Base-by-base conservation (phyloP, 2,888 invertebrate species). In the Alentia gelatinosa region DNA sequence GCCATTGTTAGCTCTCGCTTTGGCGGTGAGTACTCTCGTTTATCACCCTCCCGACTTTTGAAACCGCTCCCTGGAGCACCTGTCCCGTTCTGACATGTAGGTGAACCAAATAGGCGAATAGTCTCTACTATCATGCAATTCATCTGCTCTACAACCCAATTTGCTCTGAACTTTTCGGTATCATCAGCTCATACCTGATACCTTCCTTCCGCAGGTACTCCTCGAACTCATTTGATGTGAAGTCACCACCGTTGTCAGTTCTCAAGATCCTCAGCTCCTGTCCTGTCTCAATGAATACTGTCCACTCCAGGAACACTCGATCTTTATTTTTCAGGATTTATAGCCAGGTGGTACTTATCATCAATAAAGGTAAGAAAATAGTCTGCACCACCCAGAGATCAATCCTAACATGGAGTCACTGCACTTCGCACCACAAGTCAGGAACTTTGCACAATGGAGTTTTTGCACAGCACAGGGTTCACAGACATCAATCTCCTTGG, bases 101-200 rank as follows among this genome's bases (percentile, higher is more conserved):
- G n/a, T n/a, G n/a, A n/a, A n/a, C n/a, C n/a, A n/a, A n/a, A n/a
- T n/a, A n/a, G n/a, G n/a, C 94, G 92, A 0, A 94, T 94, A 91
- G 92, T 93, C 39, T 95, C 94, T 40, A 95, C 91, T 0, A 96
- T 91, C 1, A 94, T 95, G 0, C 94, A 90, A 39, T 95, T 95
- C 39, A 94, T 93, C 0, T 95, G 63, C 84, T 95, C 95, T 0
- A 95, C 94, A 88, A 91, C 91, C 1, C 95, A 92, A 96, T 96
- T 88, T 95, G 94, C 90, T 95, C 93, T 0, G 95, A 95, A 0
- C 93, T 94, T 75, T 96, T 94, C 0, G 94, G 93, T 0, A 93
- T 92, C 0, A 95, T 94, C 23, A 91, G 92, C 91, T 95, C 94
- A 91, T 95, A 95, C 19, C 86, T 79, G 26, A 95, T 95, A 4